phyloP scores from a whole-genome alignment of 2,113 vertebrate species.

The Camelus bactrianus region DNA sequence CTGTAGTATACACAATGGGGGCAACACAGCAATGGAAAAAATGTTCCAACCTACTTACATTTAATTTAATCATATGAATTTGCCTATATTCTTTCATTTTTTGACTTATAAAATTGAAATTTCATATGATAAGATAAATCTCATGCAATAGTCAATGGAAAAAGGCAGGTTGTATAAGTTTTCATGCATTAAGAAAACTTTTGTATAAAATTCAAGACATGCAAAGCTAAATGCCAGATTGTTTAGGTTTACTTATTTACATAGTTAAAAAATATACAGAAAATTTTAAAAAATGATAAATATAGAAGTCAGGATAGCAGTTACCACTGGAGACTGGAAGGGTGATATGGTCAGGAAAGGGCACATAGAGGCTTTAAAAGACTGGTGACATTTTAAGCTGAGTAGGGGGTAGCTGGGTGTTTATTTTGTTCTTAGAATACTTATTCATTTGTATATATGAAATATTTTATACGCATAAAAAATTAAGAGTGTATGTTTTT shows the following conservation, averaged over 20 bases:
- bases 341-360: background rate
- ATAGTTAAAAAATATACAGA: constrained; percentile 37
- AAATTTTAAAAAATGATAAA: background rate
- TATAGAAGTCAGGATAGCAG: background rate
- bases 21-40: background rate
- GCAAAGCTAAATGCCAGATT: background rate
- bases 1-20: background rate
- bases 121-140: background rate
- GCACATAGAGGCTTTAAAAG: background rate
- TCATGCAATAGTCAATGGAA: background rate
- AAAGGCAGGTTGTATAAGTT: background rate
- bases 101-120: constrained; percentile 41
- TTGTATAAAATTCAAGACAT: background rate
- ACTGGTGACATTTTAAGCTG: background rate
- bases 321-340: background rate
- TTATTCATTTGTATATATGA: background rate
- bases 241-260: background rate
- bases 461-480: constrained; percentile 42
- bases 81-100: background rate
- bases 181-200: background rate
- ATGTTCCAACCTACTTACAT: background rate
- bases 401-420: background rate
- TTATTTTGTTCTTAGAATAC: constrained; percentile 3
- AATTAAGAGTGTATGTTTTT: background rate
- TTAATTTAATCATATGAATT: background rate